These are phyloP conservation scores for Poecile montanus DNA, from an alignment of 2,797 vertebrate species.

Conservation along the genomic window DNA sequence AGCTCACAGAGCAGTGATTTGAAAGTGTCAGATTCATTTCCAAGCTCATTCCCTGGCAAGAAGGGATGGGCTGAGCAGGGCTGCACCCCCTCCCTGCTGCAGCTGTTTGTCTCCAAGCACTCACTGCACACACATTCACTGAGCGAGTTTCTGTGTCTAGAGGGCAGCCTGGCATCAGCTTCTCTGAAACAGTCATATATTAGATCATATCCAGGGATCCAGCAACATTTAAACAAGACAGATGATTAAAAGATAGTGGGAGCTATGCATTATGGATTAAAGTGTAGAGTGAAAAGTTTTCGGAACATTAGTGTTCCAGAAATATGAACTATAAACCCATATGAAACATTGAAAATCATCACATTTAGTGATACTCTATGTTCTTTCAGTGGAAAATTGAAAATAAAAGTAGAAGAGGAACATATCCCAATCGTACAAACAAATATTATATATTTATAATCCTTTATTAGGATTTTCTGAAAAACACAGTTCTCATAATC, in stretches of 20 bases:
- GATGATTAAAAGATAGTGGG: background rate
- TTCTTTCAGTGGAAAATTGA: background rate
- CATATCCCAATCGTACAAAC: background rate
- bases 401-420: background rate
- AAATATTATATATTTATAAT: background rate
- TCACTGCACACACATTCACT: background rate
- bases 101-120: background rate
- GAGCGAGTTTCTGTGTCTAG: conserved; percentile 18
- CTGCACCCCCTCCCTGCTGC: background rate
- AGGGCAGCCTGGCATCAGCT: conserved; percentile 49
- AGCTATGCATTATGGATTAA: conserved; percentile 11
- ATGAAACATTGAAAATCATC: background rate
- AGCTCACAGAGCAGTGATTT: background rate
- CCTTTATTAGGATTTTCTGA: conserved; percentile 12
- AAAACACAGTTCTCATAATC: background rate
- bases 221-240: background rate
- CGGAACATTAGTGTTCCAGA: background rate
- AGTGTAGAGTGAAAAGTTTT: background rate
- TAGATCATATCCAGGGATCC: background rate
- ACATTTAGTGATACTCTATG: background rate
- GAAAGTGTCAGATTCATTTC: background rate
- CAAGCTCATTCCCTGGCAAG: background rate
- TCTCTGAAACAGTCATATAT: background rate
- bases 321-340: background rate
- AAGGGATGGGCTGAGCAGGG: background rate